These are phyloP conservation scores for Schizotus pectinicornis DNA, from an alignment of 2,888 invertebrate genomes.

Conservation along the genomic window DNA sequence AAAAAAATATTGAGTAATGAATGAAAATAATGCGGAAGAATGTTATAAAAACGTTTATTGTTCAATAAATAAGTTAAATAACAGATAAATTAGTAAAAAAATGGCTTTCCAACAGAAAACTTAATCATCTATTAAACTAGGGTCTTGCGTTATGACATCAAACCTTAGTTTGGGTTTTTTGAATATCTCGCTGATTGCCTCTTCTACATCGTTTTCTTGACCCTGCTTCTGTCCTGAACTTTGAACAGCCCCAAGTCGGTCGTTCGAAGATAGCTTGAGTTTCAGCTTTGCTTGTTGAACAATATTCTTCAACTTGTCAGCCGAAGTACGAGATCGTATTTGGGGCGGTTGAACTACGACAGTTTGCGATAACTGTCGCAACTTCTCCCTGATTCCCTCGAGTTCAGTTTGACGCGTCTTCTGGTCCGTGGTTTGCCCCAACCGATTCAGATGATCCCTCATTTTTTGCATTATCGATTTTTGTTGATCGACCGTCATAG, in stretches of 20 bases:
- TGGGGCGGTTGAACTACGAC: slow-evolving; percentile 8
- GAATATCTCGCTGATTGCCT: slow-evolving; percentile 7
- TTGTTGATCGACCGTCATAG: slow-evolving; percentile 19
- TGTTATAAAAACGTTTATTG: too few relatives aligned
- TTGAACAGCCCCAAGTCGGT: background rate
- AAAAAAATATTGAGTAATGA: too few relatives aligned
- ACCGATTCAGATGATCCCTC: slow-evolving; percentile 13
- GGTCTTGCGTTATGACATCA: slow-evolving; percentile 20
- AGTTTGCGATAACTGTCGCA: slow-evolving; percentile 15
- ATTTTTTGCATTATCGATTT: slow-evolving; percentile 15
- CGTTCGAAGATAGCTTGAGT: background rate
- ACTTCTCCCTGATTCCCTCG: slow-evolving; percentile 9
- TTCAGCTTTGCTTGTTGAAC: slow-evolving; percentile 8
- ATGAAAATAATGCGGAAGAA: too few relatives aligned
- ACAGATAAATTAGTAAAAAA: slow-evolving; percentile 7
- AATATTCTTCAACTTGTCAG: background rate
- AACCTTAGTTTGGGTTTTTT: background rate
- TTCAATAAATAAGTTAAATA: background rate
- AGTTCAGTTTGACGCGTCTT: slow-evolving; percentile 15
- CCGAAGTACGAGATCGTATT: background rate
- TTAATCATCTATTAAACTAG: slow-evolving; percentile 12
- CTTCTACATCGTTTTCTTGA: slow-evolving; percentile 3
- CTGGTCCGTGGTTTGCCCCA: slow-evolving; percentile 7
- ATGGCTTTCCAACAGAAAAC: too few relatives aligned
- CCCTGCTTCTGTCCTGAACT: background rate